A percentile compares a stretch with the other conserved stretches of the same genome.
phyloP scores from a whole-genome alignment of 2,113 vertebrate species.

The Crocuta crocuta region DNA sequence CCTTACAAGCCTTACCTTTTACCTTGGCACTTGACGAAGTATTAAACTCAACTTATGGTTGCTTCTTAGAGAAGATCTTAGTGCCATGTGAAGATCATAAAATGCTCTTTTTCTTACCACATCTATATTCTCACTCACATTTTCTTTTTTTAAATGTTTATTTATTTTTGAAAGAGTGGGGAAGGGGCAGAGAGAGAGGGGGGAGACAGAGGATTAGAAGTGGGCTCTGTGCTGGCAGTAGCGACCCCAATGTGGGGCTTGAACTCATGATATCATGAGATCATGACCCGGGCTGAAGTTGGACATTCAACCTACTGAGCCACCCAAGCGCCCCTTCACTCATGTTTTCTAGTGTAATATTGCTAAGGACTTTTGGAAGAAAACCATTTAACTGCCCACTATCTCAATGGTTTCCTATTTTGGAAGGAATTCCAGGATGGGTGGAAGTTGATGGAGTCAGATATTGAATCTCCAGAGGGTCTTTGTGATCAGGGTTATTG shows the following conservation, averaged over 20 bases:
- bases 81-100: neutral
- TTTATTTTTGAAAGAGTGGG: no score
- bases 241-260: no score
- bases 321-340: no score
- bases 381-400: neutral
- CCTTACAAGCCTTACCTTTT: neutral
- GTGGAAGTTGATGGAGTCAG: neutral
- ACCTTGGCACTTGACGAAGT: neutral
- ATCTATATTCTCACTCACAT: neutral
- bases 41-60: neutral
- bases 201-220: no score
- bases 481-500: neutral
- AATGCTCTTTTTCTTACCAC: neutral
- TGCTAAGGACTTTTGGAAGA: neutral
- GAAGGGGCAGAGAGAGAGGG: no score
- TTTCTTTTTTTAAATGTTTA: neutral
- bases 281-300: no score
- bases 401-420: neutral
- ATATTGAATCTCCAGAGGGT: neutral
- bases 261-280: no score
- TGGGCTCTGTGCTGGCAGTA: no score
- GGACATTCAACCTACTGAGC: no score
- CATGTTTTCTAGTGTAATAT: neutral
- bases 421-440: neutral
- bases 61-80: neutral